A percentile compares a stretch with the other conserved stretches of the same genome.
These are phyloP conservation scores for Halcyon chelicuti DNA, from an alignment of 2,797 vertebrate species.

Conservation along the genomic window DNA sequence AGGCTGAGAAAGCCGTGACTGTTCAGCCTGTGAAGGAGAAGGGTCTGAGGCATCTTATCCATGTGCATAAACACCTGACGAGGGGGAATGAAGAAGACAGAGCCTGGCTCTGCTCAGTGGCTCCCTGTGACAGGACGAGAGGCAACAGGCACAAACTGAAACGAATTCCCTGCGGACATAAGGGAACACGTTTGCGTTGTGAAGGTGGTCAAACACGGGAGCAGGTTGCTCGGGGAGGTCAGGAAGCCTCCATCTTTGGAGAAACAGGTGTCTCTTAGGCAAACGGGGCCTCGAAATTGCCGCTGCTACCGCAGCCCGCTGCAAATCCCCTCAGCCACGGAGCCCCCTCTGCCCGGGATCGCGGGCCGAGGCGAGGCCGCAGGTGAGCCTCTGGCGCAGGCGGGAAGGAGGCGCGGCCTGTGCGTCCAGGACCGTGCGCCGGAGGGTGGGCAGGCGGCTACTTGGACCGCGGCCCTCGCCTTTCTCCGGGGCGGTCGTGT, in stretches of 20 bases:
- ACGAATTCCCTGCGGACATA: background rate
- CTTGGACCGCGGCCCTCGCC: background rate
- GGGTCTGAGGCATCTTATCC: background rate
- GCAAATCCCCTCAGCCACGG: rapidly evolving
- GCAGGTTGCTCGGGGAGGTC: background rate
- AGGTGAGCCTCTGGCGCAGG: too few species aligned
- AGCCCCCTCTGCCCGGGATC: background rate
- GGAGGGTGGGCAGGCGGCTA: background rate
- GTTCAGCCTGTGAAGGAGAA: background rate
- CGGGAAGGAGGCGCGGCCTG: background rate
- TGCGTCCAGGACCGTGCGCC: too few species aligned
- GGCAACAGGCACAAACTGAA: rapidly evolving
- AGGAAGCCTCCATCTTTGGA: background rate
- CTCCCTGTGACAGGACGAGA: background rate
- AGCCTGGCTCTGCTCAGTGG: background rate
- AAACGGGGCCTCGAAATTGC: background rate
- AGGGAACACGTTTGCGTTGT: background rate
- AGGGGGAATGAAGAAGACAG: background rate
- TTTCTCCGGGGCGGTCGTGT: rapidly evolving
- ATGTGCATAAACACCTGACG: background rate
- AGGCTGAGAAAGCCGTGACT: background rate
- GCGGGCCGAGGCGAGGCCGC: background rate
- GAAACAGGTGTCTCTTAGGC: background rate
- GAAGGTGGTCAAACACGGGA: background rate
- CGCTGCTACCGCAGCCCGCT: rapidly evolving